Conservation (phyloP, 2,797 vertebrate genomes). For the Sebastes flavidus region DNA sequence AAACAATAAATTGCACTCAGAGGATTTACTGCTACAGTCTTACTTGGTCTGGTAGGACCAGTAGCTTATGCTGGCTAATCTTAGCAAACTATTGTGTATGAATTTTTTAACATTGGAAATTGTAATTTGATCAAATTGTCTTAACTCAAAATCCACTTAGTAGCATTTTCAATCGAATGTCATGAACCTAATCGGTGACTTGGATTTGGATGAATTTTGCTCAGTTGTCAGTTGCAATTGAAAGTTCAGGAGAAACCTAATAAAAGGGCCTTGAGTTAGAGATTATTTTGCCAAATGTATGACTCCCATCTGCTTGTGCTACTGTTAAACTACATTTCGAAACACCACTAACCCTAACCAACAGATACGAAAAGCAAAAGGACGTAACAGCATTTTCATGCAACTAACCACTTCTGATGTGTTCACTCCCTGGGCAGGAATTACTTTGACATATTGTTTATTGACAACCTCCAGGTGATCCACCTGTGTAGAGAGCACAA, state of each 20-base stretch:
- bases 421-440: slow-evolving; percentile 89
- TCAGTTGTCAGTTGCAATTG: not conserved
- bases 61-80: not conserved
- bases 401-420: slow-evolving; percentile 76
- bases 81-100: not conserved
- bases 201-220: not conserved
- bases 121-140: not conserved
- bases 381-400: not conserved
- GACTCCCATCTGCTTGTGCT: not conserved
- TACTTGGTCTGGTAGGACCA: not conserved
- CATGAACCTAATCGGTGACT: not conserved
- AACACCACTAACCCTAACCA: not conserved
- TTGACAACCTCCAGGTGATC: slow-evolving; percentile 94
- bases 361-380: not conserved
- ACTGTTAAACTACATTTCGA: not conserved
- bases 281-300: not conserved
- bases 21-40: not conserved
- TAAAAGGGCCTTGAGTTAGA: not conserved
- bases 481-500: slow-evolving; percentile 78
- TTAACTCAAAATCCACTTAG: not conserved
- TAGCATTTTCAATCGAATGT: not conserved
- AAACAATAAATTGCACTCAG: not conserved
- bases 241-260: not conserved
- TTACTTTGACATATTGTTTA: slow-evolving; percentile 94
- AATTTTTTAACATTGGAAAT: not conserved